Base-by-base conservation (phyloP, 2,113 vertebrate genomes). In the Semnopithecus entellus region DNA sequence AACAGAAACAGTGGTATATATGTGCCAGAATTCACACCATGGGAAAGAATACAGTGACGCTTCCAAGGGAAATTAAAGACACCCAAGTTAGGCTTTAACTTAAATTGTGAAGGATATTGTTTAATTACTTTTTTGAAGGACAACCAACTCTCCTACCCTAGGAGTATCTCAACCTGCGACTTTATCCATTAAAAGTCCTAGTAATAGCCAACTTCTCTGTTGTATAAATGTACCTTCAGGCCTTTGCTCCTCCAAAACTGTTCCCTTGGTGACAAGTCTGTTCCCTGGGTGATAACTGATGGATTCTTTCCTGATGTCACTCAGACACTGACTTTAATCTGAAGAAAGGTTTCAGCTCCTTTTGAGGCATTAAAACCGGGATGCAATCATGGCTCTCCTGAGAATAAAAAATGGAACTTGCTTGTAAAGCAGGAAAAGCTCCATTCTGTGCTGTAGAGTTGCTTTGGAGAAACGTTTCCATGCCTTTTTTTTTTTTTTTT, bases 211-310 rank as follows among this genome's bases (percentile, higher is more conserved):
- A 45, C 22, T 25, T 4, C 14, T 79, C 80, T 55, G 16, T 78
- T 80, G 88, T 78, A 93, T 45, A 90, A 94, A 96, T 81, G 75
- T 3, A 90, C n/a, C 64, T 95, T 66, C 78, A 73, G 79, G 38
- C 57, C 91, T 93, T 95, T 81, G 82, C 45, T 80, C 68, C 78
- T 94, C 43, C 43, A 84, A 96, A 73, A 92, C n/a, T 80, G 88
- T 97, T 97, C 94, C 94, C 94, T 93, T 79, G 88, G 88, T 75
- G 80, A 97, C 82, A 95, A 94, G 79, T 94, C 94, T 91, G 85
- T 75, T 97, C 94, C 88, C 82, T 84, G 70, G 61, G 83, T 83
- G 93, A 87, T 72, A 93, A 88, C 30, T 35, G 86, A 91, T 93
- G 35, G 68, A 83, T 94, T 96, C 66, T 52, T 95, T 83, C 75